phyloP scores from a whole-genome alignment of 2,797 vertebrate species.

The Artibeus jamaicensis region DNA sequence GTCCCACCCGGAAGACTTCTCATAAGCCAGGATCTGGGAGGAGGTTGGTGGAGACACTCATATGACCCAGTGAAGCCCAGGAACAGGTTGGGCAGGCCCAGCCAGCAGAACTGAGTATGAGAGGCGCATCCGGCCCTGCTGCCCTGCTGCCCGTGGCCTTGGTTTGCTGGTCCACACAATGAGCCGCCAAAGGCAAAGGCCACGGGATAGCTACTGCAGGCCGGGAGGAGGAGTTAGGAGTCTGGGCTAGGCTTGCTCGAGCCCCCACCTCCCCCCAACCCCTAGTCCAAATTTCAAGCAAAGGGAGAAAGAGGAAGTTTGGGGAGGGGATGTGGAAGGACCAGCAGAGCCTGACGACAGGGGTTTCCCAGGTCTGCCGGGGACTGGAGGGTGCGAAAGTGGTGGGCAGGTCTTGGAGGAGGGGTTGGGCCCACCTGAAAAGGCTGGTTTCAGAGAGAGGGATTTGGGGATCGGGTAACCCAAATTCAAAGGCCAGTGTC shows the following conservation, averaged over 20 bases:
- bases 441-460: neutral
- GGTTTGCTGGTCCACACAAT: neutral
- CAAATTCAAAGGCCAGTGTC: neutral
- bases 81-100: neutral
- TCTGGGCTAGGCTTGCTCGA: neutral
- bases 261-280: neutral
- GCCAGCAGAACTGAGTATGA: neutral
- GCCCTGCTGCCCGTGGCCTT: neutral
- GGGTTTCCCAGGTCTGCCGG: neutral
- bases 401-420: neutral
- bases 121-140: neutral
- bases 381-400: neutral
- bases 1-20: neutral
- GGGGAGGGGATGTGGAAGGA: neutral
- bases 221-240: neutral
- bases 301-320: neutral
- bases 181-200: neutral
- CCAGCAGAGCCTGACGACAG: neutral
- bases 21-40: neutral
- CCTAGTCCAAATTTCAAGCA: neutral
- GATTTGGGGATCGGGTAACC: neutral
- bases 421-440: neutral
- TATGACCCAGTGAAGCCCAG: neutral
- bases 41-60: neutral
- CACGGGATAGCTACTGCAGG: neutral